A percentile compares a stretch with the other conserved stretches of the same genome.
These are phyloP conservation scores for Dolichopus griseipennis DNA, from an alignment of 2,888 invertebrate genomes.

Conservation along the genomic window DNA sequence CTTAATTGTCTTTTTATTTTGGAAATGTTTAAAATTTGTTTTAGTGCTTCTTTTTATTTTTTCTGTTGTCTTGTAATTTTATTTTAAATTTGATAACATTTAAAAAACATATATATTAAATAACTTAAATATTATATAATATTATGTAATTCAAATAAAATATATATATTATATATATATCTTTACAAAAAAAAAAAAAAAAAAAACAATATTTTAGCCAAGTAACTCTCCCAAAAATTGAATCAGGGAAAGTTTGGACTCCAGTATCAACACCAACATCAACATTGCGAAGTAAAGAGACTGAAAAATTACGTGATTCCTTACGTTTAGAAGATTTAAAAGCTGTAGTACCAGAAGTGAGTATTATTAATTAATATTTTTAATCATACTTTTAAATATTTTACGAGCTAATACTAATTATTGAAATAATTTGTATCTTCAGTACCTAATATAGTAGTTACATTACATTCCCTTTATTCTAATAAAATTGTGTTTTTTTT, in stretches of 20 bases:
- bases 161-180: neutral
- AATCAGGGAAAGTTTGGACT: slow-evolving; percentile 31
- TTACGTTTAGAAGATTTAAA: slow-evolving; percentile 31
- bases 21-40: no score
- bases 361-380: neutral
- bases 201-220: slow-evolving; percentile 20
- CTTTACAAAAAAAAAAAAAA: neutral
- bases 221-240: slow-evolving; percentile 29
- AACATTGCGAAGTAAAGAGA: slow-evolving; percentile 30
- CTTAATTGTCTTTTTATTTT: no score
- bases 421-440: no score
- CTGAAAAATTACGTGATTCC: slow-evolving; percentile 32
- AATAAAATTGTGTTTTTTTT: no score
- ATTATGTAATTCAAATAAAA: no score
- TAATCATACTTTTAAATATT: neutral
- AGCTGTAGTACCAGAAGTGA: slow-evolving; percentile 29
- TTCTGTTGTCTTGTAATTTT: no score
- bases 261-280: slow-evolving; percentile 30
- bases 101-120: no score
- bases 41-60: no score
- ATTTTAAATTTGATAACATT: no score
- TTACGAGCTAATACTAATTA: neutral
- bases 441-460: no score
- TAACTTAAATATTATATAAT: no score
- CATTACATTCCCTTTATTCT: no score